Base-by-base conservation (phyloP, 2,888 invertebrate species). In the Amiota minor region DNA sequence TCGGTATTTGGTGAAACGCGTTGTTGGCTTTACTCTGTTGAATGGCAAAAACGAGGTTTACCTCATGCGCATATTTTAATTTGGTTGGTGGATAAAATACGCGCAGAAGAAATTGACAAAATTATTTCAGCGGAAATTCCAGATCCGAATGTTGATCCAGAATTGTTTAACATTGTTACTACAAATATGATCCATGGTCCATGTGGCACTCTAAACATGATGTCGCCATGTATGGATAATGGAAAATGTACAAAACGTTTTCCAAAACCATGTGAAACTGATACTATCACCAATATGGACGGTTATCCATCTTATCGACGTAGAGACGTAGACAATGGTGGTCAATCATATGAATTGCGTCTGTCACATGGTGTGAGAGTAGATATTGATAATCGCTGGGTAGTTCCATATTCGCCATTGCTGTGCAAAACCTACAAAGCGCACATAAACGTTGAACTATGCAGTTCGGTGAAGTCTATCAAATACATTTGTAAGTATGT, bases 391-490 rank as follows among this genome's bases (percentile, higher is more conserved):
- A 62, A 23, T 62, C 62, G 35, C 62, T 62, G 62, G 62, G 62
- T 62, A 23, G 62, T 62, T 62, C 62, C 62, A 23, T 62, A 62
- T 62, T 62, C 62, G n/a, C 62, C 62, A 23, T 62, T 62, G 35
- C 62, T 62, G 62, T 62, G 62, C 35, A 64, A 64, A 64, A 64
- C 64, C 12, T 64, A 9, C 23, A 64, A 64, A 45, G 64, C 64
- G n/a, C 64, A 64, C 64, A 64, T 64, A 45, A 64, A 67, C 50
- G 49, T 67, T 67, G 67, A 67, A 47, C 47, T 67, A 47, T 68
- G 68, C 68, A 53, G 53, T 53, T 68, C 89, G 0, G 86, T 90
- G 0, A 88, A 88, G 80, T 88, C 89, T 0, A 75, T n/a, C n/a
- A n/a, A n/a, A n/a, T n/a, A n/a, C n/a, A n/a, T n/a, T n/a, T n/a